Base-by-base conservation (phyloP, 2,888 invertebrate genomes). In the Lycaena phlaeas region DNA sequence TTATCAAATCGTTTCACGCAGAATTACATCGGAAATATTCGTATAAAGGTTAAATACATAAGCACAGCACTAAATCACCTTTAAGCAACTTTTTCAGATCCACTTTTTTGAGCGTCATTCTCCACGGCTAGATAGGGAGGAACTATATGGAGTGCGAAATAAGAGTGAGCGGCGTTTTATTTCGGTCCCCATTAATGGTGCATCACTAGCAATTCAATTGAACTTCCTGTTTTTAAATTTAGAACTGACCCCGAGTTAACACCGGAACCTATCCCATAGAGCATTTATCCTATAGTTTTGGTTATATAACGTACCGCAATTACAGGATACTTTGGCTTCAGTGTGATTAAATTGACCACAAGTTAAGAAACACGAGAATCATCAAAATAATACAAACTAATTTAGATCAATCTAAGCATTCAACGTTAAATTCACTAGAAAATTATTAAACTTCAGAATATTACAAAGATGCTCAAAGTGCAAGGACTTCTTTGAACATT, bases 191-290 rank as follows among this genome's bases (percentile, higher is more conserved):
- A 65, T 72, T 78, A 75, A 76, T 63, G 57, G 65, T 68, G 69
- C 71, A 77, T 75, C 75, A 70, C 73, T 68, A 66, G 61, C 59
- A 52, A 64, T 67, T 71, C 71, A 79, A 82, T 82, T 81, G 68
- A 81, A 82, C 78, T 68, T 82, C 82, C 82, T 76, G 78, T 66
- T 72, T 78, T 70, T 73, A 73, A 69, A 81, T 77, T 55, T 52
- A 57, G 56, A 52, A 47, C 48, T 48, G 43, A 48, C 42, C 42
- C 48, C 42, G 49, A 46, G 30, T 27, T 25, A 39, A 31, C 10
- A 36, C 40, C 40, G 43, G 40, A 43, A 43, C 26, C 11, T 29
- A 9, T 27, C 39, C 34, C 34, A 34, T 34, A 18, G 22, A 22
- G 18, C 18, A 34, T 34, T 34, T 4, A n/a, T n/a, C n/a, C n/a